Percentiles rank a stretch among this genome's conserved stretches.
Conservation (phyloP, 2,888 invertebrate species). For the Conistra vaccinii region DNA sequence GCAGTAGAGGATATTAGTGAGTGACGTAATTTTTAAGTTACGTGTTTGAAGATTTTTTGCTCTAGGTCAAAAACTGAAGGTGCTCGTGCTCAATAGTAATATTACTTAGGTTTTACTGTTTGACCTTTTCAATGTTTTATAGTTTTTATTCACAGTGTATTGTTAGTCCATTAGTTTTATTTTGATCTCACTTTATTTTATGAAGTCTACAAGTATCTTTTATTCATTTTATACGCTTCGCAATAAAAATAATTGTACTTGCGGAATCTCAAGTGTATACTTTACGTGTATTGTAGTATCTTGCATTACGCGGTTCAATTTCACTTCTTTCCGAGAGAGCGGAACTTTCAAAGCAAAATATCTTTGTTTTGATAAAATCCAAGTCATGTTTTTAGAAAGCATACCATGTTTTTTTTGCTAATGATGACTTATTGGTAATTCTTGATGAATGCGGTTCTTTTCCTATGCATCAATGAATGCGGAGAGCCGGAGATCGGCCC, state of each 20-base stretch:
- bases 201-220: conserved; percentile 13
- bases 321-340: conserved; percentile 60
- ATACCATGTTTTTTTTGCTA: conserved; percentile 18
- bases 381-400: conserved; percentile 64
- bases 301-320: conserved; percentile 47
- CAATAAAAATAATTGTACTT: conserved; percentile 36
- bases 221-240: conserved; percentile 23
- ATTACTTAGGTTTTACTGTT: conserved; percentile 23
- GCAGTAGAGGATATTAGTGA: conserved; percentile 31
- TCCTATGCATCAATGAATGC: conserved; percentile 32
- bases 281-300: conserved; percentile 38
- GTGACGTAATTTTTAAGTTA: conserved; percentile 29
- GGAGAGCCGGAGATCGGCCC: conserved; percentile 42
- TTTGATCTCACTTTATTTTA: conserved; percentile 24
- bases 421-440: conserved; percentile 29
- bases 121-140: conserved; percentile 37
- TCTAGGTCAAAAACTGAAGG: conserved; percentile 39
- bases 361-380: conserved; percentile 61
- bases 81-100: conserved; percentile 9
- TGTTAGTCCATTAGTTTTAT: conserved; percentile 35
- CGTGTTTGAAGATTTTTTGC: conserved; percentile 40
- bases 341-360: conserved; percentile 57
- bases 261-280: conserved; percentile 36
- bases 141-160: conserved; percentile 14
- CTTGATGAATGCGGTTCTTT: conserved; percentile 28